phyloP scores from a whole-genome alignment of 2,797 vertebrate species.

The Buphagus erythrorhynchus region DNA sequence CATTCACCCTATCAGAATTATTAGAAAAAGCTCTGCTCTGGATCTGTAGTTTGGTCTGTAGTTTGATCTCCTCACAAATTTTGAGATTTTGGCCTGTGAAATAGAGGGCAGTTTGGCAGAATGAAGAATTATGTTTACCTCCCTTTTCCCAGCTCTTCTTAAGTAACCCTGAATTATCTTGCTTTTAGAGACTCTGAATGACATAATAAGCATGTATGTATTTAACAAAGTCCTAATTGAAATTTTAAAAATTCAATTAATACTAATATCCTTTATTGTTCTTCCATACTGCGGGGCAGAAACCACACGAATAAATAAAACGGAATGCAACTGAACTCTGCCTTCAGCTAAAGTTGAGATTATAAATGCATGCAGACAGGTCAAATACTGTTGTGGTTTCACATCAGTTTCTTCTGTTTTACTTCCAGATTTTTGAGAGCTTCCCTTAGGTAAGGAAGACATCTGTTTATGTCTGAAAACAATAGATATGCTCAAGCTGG shows the following conservation, averaged over 20 bases:
- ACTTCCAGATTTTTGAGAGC: slow-evolving; percentile 71
- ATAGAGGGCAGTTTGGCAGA: not conserved
- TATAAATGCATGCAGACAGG: slow-evolving; percentile 66
- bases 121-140: not conserved
- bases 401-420: slow-evolving; percentile 71
- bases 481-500: slow-evolving; percentile 50
- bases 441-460: slow-evolving; percentile 71
- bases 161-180: not conserved
- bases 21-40: not conserved
- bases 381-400: slow-evolving; percentile 67
- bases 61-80: not conserved
- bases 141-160: not conserved
- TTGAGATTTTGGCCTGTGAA: not conserved
- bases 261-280: not conserved
- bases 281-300: not conserved
- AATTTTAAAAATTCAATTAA: not conserved
- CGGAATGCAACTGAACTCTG: slow-evolving; percentile 50
- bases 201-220: not conserved
- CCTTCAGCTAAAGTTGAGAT: slow-evolving; percentile 61
- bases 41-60: not conserved
- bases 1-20: not conserved
- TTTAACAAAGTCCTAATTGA: not conserved
- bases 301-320: slow-evolving; percentile 40
- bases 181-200: not conserved
- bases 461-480: slow-evolving; percentile 69